Evolutionary conservation across 2,888 invertebrate genomes (phyloP).

Genomic region (Lepidocyrtoides sp.): DNA sequence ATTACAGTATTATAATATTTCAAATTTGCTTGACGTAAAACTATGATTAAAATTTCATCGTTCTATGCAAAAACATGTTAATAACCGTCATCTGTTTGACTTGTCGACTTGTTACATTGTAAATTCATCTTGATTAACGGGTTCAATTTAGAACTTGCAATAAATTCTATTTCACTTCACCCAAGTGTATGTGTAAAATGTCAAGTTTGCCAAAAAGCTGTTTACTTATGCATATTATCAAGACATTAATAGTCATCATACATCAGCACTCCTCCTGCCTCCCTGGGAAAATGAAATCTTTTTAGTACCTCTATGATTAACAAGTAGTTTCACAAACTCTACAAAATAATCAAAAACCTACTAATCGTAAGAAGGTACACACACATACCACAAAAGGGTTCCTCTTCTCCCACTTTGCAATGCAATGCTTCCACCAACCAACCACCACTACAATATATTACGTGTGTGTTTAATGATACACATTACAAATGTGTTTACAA

Average conservation of each 20-base stretch:
- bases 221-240: neutral
- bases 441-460: constrained; percentile 35
- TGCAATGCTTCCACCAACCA: neutral
- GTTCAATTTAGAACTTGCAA: too few species aligned
- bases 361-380: constrained; percentile 59
- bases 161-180: too few species aligned
- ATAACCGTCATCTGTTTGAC: too few species aligned
- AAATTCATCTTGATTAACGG: too few species aligned
- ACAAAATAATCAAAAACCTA: constrained; percentile 73
- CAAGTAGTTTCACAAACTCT: constrained; percentile 71
- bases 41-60: too few species aligned
- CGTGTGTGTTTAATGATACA: constrained; percentile 74
- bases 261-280: constrained; percentile 4
- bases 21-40: too few species aligned
- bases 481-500: constrained; percentile 81
- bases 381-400: constrained; percentile 59
- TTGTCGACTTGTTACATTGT: too few species aligned
- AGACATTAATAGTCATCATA: constrained; percentile 21
- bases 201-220: constrained; percentile 28
- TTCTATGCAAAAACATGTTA: too few species aligned
- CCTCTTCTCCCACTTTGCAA: constrained; percentile 37
- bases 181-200: constrained; percentile 19
- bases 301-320: constrained; percentile 56
- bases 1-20: too few species aligned
- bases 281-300: constrained; percentile 19